Evolutionary conservation across 2,888 invertebrate species (phyloP), one percentile per base, ranked within the genome.

Genomic region (Philopedon plagiatum): DNA sequence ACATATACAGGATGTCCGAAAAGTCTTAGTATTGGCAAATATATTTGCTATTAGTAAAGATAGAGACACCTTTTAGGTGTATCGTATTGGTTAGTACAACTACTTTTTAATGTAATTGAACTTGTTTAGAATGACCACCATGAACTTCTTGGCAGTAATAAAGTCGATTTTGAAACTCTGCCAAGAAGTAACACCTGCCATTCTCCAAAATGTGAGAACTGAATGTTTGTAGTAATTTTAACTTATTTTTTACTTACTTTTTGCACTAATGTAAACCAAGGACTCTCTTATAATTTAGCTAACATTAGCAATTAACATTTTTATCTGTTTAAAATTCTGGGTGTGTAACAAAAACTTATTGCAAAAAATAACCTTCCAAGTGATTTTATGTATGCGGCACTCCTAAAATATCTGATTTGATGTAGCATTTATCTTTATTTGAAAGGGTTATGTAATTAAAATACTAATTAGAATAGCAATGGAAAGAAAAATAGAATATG

Each of bases 301-400:
- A 65, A 3, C 23, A 68, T 68, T 68, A 62, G 68, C 68, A 68
- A 68, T 68, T 49, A 37, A 68, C 26, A 70, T 70, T 70, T 70
- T 70, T 56, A 54, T 57, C 32, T 54, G 41, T 21, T 56, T 62
- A 57, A 70, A 70, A 70, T 63, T 70, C 63, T 70, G 62, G 70
- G 70, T 70, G 70, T 70, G 70, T 56, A 37, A 37, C 49, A n/a
- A 51, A 63, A 63, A 49, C 51, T 37, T 23, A 26, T 41, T 51
- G 26, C 49, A 63, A 63, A 61, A 60, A 61, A 44, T 44, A 44
- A 61, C 61, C 61, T 61, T 61, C 63, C 37, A 51, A 26, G 37
- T 63, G 26, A 49, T 49, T 51, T 63, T 63, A 54, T 63, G 54
- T 23, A 51, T 34, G 39, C 63, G 54, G 51, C 63, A 54, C 63